These are phyloP conservation scores for Lepetodrilus schrolli DNA, from an alignment of 2,888 invertebrate species.

Conservation along the genomic window DNA sequence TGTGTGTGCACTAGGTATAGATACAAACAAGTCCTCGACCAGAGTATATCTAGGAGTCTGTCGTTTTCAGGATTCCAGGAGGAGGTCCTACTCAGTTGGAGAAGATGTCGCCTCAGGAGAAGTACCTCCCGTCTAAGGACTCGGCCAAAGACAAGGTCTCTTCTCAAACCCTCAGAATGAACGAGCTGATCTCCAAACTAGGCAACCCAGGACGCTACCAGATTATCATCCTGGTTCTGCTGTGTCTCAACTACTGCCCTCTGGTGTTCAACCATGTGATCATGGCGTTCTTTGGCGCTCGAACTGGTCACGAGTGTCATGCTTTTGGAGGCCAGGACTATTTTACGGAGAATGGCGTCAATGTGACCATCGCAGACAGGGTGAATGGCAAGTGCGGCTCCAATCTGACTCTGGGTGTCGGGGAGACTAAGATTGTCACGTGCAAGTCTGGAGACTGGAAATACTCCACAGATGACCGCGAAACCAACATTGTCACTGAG, in stretches of 20 bases:
- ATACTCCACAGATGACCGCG: conserved; percentile 39
- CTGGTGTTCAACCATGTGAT: conserved; percentile 68
- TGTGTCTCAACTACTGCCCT: conserved; percentile 64
- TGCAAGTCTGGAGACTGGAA: conserved; percentile 47
- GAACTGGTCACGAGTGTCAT: conserved; percentile 51
- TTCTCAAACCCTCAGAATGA: conserved; percentile 38
- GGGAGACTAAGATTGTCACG: conserved; percentile 42
- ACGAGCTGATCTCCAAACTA: conserved; percentile 53
- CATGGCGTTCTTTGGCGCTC: conserved; percentile 66
- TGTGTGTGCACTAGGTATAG: no score
- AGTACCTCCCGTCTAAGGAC: background rate
- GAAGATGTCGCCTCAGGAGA: background rate
- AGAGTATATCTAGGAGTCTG: no score
- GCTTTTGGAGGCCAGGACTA: conserved; percentile 7
- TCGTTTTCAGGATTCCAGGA: no score
- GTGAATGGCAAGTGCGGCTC: conserved; percentile 38
- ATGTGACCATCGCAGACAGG: conserved; percentile 26
- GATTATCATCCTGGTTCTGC: conserved; percentile 56
- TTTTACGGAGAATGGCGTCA: background rate
- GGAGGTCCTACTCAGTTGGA: no score
- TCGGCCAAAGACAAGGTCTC: conserved; percentile 3
- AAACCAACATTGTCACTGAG: conserved; percentile 59
- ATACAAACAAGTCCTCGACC: no score
- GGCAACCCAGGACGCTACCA: conserved; percentile 63
- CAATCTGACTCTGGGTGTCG: conserved; percentile 34